phyloP scores from a whole-genome alignment of 2,113 vertebrate species.

The Rhinichthys klamathensis region DNA sequence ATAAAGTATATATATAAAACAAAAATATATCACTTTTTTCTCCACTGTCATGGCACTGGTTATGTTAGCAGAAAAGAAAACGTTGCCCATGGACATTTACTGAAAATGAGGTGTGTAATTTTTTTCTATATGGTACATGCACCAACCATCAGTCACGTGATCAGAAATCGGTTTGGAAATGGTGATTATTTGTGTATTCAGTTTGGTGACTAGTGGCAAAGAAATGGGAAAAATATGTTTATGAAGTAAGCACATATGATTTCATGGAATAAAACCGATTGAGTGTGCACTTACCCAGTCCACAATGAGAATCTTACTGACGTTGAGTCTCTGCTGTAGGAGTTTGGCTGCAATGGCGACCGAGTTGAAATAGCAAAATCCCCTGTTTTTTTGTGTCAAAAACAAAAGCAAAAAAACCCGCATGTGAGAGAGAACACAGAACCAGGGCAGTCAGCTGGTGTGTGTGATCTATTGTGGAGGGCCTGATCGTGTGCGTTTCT shows the following conservation, averaged over 20 bases:
- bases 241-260: neutral
- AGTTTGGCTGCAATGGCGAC: slow-evolving; percentile 96
- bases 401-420: slow-evolving; percentile 18
- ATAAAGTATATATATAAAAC: too few relatives aligned
- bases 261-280: neutral
- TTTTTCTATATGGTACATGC: neutral
- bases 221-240: neutral
- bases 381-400: slow-evolving; percentile 76
- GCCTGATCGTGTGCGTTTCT: slow-evolving; percentile 19
- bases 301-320: slow-evolving; percentile 97
- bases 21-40: too few relatives aligned
- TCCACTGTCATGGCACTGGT: neutral
- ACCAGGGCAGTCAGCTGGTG: slow-evolving; percentile 21
- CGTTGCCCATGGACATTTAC: neutral
- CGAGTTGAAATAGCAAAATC: slow-evolving; percentile 99
- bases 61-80: neutral
- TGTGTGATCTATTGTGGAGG: slow-evolving; percentile 20
- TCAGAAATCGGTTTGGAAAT: neutral
- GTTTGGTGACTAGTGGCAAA: neutral
- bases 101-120: neutral
- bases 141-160: too few relatives aligned
- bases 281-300: slow-evolving; percentile 89
- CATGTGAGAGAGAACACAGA: slow-evolving; percentile 22
- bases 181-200: neutral
- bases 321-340: slow-evolving; percentile 91